Evolutionary conservation across 2,797 vertebrate genomes (phyloP), one percentile per base, ranked within the genome.

Genomic region (Cynodonichthys magdalenae): DNA sequence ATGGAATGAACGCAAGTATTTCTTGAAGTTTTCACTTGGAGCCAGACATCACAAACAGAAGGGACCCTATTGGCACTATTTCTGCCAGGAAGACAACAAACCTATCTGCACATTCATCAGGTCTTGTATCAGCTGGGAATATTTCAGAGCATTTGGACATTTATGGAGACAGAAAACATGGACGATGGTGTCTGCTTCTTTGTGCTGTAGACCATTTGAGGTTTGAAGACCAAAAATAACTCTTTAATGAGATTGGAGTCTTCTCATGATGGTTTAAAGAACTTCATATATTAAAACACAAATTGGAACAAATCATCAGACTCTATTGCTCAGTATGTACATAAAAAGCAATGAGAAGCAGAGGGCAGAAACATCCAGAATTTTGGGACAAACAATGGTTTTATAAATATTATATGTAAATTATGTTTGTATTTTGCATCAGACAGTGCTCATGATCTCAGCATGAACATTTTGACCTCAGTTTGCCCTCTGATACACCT

Each of bases 391-490:
- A 47, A 58, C 60, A 36, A 51, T 28, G n/a, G 31, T 34, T 63
- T 52, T 54, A 31, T 14, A 20, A 57, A 59, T 39, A 1, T 50
- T 18, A 51, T 75, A 52, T 69, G 58, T 39, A 36, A 46, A 71
- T 66, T 48, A 44, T 49, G 42, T 70, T 74, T 75, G 61, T 56
- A 10, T 71, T 79, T 74, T 53, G 39, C 59, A 71, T 70, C 69
- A 47, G 56, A 69, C 18, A 15, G 48, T n/a, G 51, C 57, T 72
- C 55, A 51, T n/a, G 72, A 68, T 73, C 69, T 63, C 68, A 58
- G 58, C 88, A 81, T 42, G 56, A 63, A 77, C 73, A 67, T 56
- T 34, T 73, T 59, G 83, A 89, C 80, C 83, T 87, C 81, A 77
- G 77, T 71, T 79, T 63, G 68, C 75, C 53, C 78, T 79, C 72